A percentile compares a stretch with the other conserved stretches of the same genome.
These are phyloP conservation scores for Motacilla tschutschensis DNA, from an alignment of 2,113 vertebrate species.

Conservation along the genomic window DNA sequence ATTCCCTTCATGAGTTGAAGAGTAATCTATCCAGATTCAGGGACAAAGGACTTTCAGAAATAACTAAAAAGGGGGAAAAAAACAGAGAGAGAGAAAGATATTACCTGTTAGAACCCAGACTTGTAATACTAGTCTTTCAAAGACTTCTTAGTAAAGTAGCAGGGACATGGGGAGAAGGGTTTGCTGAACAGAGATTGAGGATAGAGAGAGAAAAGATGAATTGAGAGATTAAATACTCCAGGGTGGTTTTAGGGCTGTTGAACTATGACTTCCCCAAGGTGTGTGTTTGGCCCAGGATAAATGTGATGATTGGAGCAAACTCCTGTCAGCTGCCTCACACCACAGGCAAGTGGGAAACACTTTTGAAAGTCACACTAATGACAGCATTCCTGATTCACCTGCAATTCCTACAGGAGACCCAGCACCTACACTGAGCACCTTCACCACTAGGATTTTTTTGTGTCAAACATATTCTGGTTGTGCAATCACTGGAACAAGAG, in stretches of 20 bases:
- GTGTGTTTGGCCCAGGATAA: background rate
- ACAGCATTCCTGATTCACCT: background rate
- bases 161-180: background rate
- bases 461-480: background rate
- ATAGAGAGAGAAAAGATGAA: constrained; percentile 42
- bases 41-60: background rate
- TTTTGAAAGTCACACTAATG: background rate
- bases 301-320: background rate
- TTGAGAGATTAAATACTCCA: constrained; percentile 26
- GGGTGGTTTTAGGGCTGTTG: background rate
- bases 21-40: constrained; percentile 28
- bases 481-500: background rate
- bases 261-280: background rate
- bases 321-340: background rate
- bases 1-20: constrained; percentile 16
- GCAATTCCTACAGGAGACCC: background rate
- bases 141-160: constrained; percentile 28
- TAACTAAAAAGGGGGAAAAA: background rate
- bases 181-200: background rate
- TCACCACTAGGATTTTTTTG: background rate
- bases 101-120: constrained; percentile 15
- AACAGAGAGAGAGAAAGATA: background rate
- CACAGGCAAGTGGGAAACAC: rapidly evolving
- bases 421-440: background rate
- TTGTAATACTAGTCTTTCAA: constrained; percentile 47